A percentile compares a stretch with the other conserved stretches of the same genome.
phyloP scores from a whole-genome alignment of 2,797 vertebrate species.

The Diplodus sargus region DNA sequence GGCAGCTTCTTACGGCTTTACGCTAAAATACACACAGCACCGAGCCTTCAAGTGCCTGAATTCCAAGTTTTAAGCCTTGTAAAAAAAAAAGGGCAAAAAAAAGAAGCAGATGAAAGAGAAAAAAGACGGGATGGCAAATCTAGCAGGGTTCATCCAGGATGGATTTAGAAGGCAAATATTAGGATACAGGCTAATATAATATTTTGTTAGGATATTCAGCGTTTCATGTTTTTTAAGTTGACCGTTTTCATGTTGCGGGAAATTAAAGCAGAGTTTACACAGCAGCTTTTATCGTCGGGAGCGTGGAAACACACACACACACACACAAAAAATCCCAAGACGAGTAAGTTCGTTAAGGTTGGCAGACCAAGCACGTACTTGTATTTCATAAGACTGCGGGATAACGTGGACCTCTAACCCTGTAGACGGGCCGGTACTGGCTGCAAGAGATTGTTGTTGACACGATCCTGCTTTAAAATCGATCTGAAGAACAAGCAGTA shows the following conservation, averaged over 20 bases:
- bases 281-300: background rate
- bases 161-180: constrained; percentile 14
- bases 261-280: background rate
- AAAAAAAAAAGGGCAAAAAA: constrained; percentile 13
- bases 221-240: background rate
- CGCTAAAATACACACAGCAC: constrained; percentile 51
- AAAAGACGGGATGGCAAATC: background rate
- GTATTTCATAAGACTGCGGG: background rate
- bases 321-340: background rate
- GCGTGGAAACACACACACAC: background rate
- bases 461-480: no score
- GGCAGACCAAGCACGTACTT: background rate
- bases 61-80: constrained; percentile 47
- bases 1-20: constrained; percentile 63
- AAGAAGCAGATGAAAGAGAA: background rate
- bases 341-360: background rate
- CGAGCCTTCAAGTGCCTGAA: constrained; percentile 43
- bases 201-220: background rate
- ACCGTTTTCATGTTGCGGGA: background rate
- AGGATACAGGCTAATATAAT: constrained; percentile 2
- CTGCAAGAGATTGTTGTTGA: no score
- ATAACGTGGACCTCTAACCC: background rate
- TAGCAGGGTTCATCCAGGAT: background rate
- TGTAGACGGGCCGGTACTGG: no score
- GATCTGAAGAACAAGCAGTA: no score